Conservation (phyloP, 37 sponge, comb jelly and placozoan genomes). For the Lycopodina hypogea region DNA sequence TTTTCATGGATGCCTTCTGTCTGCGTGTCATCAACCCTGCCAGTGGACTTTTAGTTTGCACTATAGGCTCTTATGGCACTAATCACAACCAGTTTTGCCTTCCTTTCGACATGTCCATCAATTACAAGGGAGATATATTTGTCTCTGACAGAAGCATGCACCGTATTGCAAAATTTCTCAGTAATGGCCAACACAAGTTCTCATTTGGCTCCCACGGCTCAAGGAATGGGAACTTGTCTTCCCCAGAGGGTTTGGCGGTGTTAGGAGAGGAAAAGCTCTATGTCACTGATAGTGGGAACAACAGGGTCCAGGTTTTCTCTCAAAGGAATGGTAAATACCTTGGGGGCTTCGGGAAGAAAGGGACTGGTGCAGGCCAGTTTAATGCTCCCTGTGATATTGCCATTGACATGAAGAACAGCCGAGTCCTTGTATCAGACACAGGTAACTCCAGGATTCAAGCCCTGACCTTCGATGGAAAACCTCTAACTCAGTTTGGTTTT, state of each 20-base stretch:
- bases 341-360: slow-evolving; percentile 22
- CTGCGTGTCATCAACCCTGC: slow-evolving; percentile 13
- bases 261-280: slow-evolving; percentile 27
- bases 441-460: slow-evolving; percentile 43
- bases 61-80: slow-evolving; percentile 34
- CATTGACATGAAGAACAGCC: slow-evolving; percentile 3
- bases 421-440: slow-evolving; percentile 36
- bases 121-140: slow-evolving; percentile 8
- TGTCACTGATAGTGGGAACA: slow-evolving; percentile 45
- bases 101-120: slow-evolving; percentile 19
- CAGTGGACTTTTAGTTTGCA: slow-evolving; percentile 5
- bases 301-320: slow-evolving; percentile 38
- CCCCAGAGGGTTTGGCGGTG: slow-evolving; percentile 36
- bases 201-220: slow-evolving; percentile 16
- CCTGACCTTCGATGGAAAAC: slow-evolving; percentile 35
- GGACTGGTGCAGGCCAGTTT: slow-evolving; percentile 12
- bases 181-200: slow-evolving; percentile 13
- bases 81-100: slow-evolving; percentile 17
- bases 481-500: slow-evolving; percentile 12
- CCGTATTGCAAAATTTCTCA: slow-evolving; percentile 16
- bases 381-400: slow-evolving; percentile 28
- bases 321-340: slow-evolving; percentile 11
- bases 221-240: not conserved
- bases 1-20: slow-evolving; percentile 41
- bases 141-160: slow-evolving; percentile 32